Evolutionary conservation across 64 coral and sea anemone species (phyloP), one percentile per base, ranked within the genome.

Genomic region (Pachyseris speciosa): DNA sequence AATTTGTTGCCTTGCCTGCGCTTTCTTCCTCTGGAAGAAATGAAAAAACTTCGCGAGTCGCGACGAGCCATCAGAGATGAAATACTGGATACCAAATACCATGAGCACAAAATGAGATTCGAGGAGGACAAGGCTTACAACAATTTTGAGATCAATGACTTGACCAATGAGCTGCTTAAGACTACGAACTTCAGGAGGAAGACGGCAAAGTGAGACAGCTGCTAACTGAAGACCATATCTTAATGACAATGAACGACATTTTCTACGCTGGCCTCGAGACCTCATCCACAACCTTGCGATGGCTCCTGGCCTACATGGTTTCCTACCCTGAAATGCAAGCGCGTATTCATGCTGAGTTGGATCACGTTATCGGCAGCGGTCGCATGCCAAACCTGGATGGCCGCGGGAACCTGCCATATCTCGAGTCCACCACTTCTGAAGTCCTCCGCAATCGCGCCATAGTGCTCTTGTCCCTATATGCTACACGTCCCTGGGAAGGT

Each of bases 281-380:
- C 51, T 80, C 80, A 13, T 55, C 61, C 11, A 78, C 91, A 0
- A 94, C 91, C 17, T 31, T 94, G 4, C 91, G 74, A 17, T 94
- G 91, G 91, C 25, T 94, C 31, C 25, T 94, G 7, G 74, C 91
- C 2, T 94, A 72, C 39, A 63, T 94, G 72, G 91, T 87, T 10
- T 88, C 79, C 42, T 94, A 84, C 91, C 91, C 91, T 43, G 84
- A 94, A 24, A 49, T 83, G 27, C 91, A 94, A 72, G 65, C 83
- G 15, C 67, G 80, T 17, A 40, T 87, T 15, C 91, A 94, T 47
- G 45, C 72, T 13, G 91, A 94, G 50, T 20, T 94, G 31, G 91
- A 94, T 36, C 45, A 83, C 7, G 25, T 94, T 11, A 61, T 94
- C 72, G 91, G 91, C 34, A 85, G 72, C 37, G 73, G 87, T 29